Evolutionary conservation across 2,888 invertebrate genomes (phyloP).

Genomic region (Epicampocera succincta): DNA sequence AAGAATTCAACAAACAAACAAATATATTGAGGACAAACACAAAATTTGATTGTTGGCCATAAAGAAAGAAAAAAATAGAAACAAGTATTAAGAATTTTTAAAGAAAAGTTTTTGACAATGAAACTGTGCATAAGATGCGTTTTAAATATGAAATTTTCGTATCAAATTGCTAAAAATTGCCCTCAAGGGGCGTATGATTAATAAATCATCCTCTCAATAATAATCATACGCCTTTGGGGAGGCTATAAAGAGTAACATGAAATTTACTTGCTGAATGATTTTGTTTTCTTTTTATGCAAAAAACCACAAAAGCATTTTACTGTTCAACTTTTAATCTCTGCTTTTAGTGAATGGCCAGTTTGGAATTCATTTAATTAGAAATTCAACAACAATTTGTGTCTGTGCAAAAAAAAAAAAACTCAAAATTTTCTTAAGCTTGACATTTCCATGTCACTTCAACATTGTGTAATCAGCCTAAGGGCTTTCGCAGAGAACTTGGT

Average conservation of each 20-base stretch:
- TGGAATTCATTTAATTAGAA: background rate
- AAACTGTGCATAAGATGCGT: conserved; percentile 2
- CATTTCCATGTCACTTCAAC: conserved; percentile 9
- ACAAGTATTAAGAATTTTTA: conserved; percentile 1
- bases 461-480: conserved; percentile 9
- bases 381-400: background rate
- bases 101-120: conserved; percentile 5
- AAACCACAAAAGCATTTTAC: too few relatives aligned
- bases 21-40: conserved; percentile 40
- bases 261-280: too few relatives aligned
- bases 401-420: background rate
- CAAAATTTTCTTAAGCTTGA: conserved; percentile 3
- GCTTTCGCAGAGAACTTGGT: background rate
- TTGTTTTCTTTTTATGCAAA: too few relatives aligned
- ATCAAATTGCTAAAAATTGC: background rate
- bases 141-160: background rate
- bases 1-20: conserved; percentile 6
- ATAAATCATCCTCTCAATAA: background rate
- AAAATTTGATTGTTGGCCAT: conserved; percentile 7
- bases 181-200: background rate
- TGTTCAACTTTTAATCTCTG: background rate
- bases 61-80: background rate
- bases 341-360: background rate
- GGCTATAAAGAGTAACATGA: too few relatives aligned
- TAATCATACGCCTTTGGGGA: conserved; percentile 3